phyloP scores from a whole-genome alignment of 37 sponge, comb jelly and placozoan genomes.

The Beroe ovata region DNA sequence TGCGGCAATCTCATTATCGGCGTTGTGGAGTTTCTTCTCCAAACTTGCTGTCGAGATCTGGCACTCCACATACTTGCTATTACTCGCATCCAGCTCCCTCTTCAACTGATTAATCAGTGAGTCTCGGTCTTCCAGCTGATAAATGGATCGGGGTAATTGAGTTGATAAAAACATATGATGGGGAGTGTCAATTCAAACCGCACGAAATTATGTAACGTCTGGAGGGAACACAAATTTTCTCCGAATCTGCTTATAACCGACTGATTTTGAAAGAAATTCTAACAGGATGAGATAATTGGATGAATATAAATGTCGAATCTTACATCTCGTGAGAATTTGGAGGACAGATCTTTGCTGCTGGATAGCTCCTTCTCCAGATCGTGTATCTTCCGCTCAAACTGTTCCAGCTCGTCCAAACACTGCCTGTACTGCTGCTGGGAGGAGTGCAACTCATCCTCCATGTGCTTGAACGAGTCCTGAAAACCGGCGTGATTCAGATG shows the following conservation, averaged over 20 bases:
- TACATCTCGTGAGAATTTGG: constrained; percentile 51
- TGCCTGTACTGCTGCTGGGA: constrained; percentile 64
- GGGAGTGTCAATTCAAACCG: too few species aligned
- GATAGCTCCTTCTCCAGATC: constrained; percentile 52
- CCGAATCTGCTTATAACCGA: too few species aligned
- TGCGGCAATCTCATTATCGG: constrained; percentile 55
- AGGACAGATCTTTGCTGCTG: background rate
- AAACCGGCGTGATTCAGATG: background rate
- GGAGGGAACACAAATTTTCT: too few species aligned
- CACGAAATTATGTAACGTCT: too few species aligned
- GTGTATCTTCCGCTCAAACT: constrained; percentile 66
- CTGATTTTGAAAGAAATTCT: too few species aligned
- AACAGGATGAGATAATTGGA: too few species aligned
- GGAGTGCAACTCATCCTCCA: constrained; percentile 64
- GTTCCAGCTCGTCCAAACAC: constrained; percentile 65
- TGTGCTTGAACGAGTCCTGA: constrained; percentile 67
- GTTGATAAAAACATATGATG: too few species aligned
- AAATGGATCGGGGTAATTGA: too few species aligned
- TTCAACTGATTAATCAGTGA: constrained; percentile 44
- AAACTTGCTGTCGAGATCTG: constrained; percentile 41
- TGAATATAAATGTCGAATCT: background rate
- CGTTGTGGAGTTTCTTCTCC: constrained; percentile 59
- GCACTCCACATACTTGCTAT: constrained; percentile 41
- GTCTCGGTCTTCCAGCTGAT: constrained; percentile 61
- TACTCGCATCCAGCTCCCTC: constrained; percentile 46